These are phyloP conservation scores for Yponomeuta evonymella DNA, from an alignment of 2,888 invertebrate species.

Conservation along the genomic window DNA sequence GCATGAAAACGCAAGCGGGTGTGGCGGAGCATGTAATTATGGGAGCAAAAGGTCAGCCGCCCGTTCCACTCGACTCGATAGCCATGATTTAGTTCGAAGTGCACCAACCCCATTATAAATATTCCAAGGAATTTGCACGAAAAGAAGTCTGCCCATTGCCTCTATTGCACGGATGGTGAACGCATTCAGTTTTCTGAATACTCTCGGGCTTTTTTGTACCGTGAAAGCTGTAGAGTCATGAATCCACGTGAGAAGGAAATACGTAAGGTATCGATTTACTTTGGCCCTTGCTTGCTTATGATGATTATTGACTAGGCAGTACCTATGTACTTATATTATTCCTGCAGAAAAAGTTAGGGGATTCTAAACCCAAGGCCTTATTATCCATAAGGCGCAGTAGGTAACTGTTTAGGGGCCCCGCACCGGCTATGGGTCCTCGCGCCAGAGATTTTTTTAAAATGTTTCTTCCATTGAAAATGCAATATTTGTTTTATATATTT, in stretches of 20 bases:
- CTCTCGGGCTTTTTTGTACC: background rate
- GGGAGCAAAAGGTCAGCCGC: background rate
- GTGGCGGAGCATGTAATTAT: background rate
- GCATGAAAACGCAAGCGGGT: background rate
- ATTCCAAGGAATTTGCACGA: background rate
- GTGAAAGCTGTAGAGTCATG: background rate
- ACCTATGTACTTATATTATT: too few relatives aligned
- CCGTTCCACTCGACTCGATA: background rate
- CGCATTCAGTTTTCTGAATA: background rate
- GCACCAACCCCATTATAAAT: slow-evolving; percentile 6
- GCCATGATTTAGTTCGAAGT: background rate
- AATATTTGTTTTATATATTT: too few relatives aligned
- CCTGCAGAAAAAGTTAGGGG: too few relatives aligned
- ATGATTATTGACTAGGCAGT: too few relatives aligned
- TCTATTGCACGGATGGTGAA: background rate
- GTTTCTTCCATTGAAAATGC: too few relatives aligned
- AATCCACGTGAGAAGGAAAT: background rate
- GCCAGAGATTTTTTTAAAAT: too few relatives aligned
- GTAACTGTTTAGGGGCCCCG: too few relatives aligned
- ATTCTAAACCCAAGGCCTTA: too few relatives aligned
- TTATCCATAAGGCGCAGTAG: too few relatives aligned
- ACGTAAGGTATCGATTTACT: too few relatives aligned
- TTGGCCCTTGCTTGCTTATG: too few relatives aligned
- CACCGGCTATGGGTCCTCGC: too few relatives aligned
- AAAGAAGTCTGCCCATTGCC: background rate